Conservation (phyloP, 1,140 invertebrate species). For the Parasteatoda tepidariorum region DNA sequence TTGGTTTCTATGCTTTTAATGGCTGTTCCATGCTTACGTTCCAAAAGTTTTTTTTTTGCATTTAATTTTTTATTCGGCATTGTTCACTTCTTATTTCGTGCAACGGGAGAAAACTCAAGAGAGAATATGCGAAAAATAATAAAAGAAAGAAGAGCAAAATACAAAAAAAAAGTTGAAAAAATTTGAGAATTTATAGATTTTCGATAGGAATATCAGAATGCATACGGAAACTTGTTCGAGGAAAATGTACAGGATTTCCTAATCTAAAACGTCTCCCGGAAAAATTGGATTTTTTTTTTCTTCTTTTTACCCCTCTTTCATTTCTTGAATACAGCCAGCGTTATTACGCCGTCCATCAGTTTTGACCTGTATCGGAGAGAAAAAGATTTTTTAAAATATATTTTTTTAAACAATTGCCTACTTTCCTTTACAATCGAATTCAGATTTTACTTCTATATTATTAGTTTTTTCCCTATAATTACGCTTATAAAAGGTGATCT, state of each 20-base stretch:
- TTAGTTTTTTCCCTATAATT: slow-evolving; percentile 24
- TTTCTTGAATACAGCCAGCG: slow-evolving; percentile 3
- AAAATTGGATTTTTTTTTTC: slow-evolving; percentile 53
- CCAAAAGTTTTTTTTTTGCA: slow-evolving; percentile 14
- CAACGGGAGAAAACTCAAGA: slow-evolving; percentile 6
- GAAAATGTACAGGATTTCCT: slow-evolving; percentile 55
- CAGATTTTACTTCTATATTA: slow-evolving; percentile 20
- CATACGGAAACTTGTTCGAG: slow-evolving; percentile 52
- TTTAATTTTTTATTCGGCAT: too few relatives aligned
- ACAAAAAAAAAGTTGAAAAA: slow-evolving; percentile 27
- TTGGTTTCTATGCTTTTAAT: slow-evolving; percentile 52
- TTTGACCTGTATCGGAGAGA: slow-evolving; percentile 32
- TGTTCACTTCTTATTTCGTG: slow-evolving; percentile 57
- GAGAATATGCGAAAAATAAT: slow-evolving; percentile 47
- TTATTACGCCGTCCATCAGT: slow-evolving; percentile 50
- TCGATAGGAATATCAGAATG: slow-evolving; percentile 58
- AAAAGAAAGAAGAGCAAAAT: slow-evolving; percentile 4
- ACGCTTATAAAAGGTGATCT: too few relatives aligned
- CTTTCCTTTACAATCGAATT: not conserved
- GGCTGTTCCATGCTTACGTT: slow-evolving; percentile 37
- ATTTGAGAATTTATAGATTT: slow-evolving; percentile 59
- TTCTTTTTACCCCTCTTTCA: not conserved
- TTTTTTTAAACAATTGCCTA: slow-evolving; percentile 14
- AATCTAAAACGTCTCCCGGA: slow-evolving; percentile 45
- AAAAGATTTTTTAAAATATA: slow-evolving; percentile 24